Base-by-base conservation (phyloP, 2,797 vertebrate species). In the Gila robusta region DNA sequence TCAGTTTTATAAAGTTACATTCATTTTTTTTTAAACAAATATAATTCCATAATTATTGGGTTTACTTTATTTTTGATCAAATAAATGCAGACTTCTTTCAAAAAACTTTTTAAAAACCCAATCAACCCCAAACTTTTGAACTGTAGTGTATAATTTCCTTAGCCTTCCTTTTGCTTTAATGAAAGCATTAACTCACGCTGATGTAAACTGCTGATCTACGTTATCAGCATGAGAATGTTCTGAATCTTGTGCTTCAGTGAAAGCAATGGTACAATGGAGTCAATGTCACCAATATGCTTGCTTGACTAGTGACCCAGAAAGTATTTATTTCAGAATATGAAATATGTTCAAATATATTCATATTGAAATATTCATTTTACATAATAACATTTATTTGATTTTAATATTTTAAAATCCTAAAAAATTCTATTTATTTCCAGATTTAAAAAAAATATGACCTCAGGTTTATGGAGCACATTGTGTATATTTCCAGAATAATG, bases 401-500 rank as follows among this genome's bases (percentile, higher is more conserved):
- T 19, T 28, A 73, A 73, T 10, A 17, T 47, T 26, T 28, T 28
- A 9, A 73, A 73, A n/a, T 26, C 14, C 41, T 11, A 11, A 23
- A 74, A 52, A n/a, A n/a, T 1, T 35, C 0, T 6, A 21, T 72
- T 32, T 32, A 76, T 52, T 37, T 77, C 28, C 28, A 56, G 9
- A 17, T 44, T 37, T 7, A 6, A 16, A 37, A 16, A 37, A 16
- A 56, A n/a, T 0, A 4, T 12, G 23, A 21, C n/a, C 32, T 49
- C 59, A 52, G 62, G 64, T 19, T 67, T 49, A 44, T 44, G 39
- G 39, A 59, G 5, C 12, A 7, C 17, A 32, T 66, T 70, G 35
- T 70, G n/a, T 39, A 23, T 52, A 52, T 69, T 54, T 84, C 19
- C 41, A 49, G 62, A 44, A 72, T 72, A 56, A 59, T 79, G 12